Evolutionary conservation across 2,797 vertebrate genomes (phyloP).

Genomic region (Rhyacichthys aspro): DNA sequence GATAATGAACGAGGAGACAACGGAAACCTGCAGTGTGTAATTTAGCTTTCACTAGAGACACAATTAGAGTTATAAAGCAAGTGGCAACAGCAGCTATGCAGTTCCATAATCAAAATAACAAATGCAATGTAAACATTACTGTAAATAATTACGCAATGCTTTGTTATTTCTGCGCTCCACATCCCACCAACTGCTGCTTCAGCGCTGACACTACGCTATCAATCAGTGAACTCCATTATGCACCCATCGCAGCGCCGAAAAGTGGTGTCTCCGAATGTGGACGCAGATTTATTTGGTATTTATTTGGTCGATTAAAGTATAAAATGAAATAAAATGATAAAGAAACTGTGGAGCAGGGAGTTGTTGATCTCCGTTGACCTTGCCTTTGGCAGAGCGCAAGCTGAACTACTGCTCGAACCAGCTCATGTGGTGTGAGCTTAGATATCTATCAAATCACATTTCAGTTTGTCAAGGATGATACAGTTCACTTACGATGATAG

Average conservation of each 20-base stretch:
- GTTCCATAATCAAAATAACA: conserved; percentile 8
- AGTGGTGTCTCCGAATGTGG: conserved; percentile 52
- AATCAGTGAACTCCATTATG: conserved; percentile 55
- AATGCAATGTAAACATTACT: conserved; percentile 9
- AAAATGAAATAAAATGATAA: too few species aligned
- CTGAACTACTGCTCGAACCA: conserved; percentile 6
- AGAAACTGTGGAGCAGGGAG: conserved; percentile 20
- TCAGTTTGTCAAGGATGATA: too few species aligned
- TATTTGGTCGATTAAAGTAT: not conserved
- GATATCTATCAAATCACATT: too few species aligned
- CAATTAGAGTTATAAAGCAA: not conserved
- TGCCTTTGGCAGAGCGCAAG: conserved; percentile 37
- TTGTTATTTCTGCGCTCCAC: conserved; percentile 10
- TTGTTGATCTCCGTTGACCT: conserved; percentile 38
- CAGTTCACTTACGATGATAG: too few species aligned
- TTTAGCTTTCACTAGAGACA: conserved; percentile 18
- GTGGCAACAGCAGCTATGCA: not conserved
- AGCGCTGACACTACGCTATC: conserved; percentile 45
- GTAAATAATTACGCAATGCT: conserved; percentile 20
- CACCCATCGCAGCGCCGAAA: conserved; percentile 38
- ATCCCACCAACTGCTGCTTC: conserved; percentile 33
- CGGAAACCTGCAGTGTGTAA: conserved; percentile 4
- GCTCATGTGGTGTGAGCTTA: too few species aligned
- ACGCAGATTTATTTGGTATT: conserved; percentile 35
- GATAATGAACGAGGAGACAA: conserved; percentile 22